Evolutionary conservation across 2,113 vertebrate species (phyloP), one percentile per base, ranked within the genome.

Genomic region (Sylvilagus bachmani): DNA sequence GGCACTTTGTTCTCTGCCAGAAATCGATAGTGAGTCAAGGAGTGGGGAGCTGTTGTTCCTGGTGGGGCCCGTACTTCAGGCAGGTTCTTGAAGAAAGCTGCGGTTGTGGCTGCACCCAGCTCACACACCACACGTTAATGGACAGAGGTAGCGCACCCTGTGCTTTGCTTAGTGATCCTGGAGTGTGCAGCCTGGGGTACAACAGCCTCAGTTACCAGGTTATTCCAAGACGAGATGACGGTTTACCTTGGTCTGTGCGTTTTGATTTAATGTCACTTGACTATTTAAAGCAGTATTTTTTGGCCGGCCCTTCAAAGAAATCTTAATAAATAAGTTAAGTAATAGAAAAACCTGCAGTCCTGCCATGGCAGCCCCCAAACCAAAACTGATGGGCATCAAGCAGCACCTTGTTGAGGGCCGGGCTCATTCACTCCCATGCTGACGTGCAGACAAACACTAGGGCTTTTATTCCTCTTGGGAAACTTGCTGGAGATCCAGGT

Each of bases 181-280:
- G 6, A 10, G 3, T 19, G n/a, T 94, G 55, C 27, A 33, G 29
- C 61, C 49, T 38, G 49, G 62, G 78, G 69, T 44, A 21, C 6
- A 31, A 22, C 21, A 58, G 82, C 31, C 58, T 82, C 51, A 12
- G 36, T 38, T 27, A 67, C 19, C 7, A 29, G 74, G 49, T 13
- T 70, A 21, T 38, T 19, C 22, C 7, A 80, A 49, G 69, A 49
- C 27, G 64, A 78, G 29, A 33, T 24, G 27, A 38, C 0, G 0
- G 2, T 49, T 38, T 64, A 25, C 11, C 4, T 75, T 49, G 16
- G 12, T 51, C 36, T 75, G 7, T 55, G n/a, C 49, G 69, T 33
- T 91, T 83, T 81, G 12, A 31, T 90, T 86, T 58, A 62, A 75
- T 93, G 94, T 62, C 36, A 71, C n/a, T 89, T 83, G 89, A n/a